Conservation (phyloP, 1,140 invertebrate genomes). For the Tetragonula clypearis region DNA sequence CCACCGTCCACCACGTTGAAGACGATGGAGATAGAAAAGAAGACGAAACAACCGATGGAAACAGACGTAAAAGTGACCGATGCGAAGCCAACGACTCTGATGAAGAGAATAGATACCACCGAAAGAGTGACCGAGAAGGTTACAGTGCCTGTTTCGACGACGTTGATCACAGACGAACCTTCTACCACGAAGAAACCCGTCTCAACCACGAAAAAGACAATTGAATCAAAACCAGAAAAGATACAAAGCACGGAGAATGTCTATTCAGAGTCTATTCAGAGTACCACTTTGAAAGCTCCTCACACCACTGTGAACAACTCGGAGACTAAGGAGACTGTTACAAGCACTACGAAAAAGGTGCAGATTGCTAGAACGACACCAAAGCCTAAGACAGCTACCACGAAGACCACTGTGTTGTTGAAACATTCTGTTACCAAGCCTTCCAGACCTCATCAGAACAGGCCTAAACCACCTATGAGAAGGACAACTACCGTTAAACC, state of each 20-base stretch:
- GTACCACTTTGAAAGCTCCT: constrained; percentile 34
- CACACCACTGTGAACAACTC: background rate
- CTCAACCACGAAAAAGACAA: constrained; percentile 68
- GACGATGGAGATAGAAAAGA: constrained; percentile 53
- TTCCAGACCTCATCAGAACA: constrained; percentile 38
- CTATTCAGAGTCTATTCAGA: constrained; percentile 5
- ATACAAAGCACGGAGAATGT: constrained; percentile 18
- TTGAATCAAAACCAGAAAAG: constrained; percentile 61
- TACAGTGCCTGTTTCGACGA: constrained; percentile 23
- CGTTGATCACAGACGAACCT: constrained; percentile 52
- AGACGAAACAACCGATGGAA: constrained; percentile 47
- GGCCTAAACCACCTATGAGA: constrained; percentile 34
- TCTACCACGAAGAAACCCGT: constrained; percentile 50
- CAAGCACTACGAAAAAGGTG: constrained; percentile 64
- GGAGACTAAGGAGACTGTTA: constrained; percentile 28
- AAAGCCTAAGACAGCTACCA: constrained; percentile 61
- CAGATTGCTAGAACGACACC: constrained; percentile 62
- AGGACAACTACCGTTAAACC: constrained; percentile 52
- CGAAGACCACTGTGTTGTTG: constrained; percentile 37
- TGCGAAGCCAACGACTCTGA: constrained; percentile 63
- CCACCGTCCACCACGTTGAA: constrained; percentile 80
- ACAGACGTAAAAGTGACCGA: constrained; percentile 38
- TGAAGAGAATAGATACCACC: constrained; percentile 37
- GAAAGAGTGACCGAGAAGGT: constrained; percentile 39
- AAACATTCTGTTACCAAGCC: constrained; percentile 25